Percentiles rank a stretch among this genome's conserved stretches.
Evolutionary conservation across 2,888 invertebrate genomes (phyloP).

Genomic region (Sialis fuliginosa): DNA sequence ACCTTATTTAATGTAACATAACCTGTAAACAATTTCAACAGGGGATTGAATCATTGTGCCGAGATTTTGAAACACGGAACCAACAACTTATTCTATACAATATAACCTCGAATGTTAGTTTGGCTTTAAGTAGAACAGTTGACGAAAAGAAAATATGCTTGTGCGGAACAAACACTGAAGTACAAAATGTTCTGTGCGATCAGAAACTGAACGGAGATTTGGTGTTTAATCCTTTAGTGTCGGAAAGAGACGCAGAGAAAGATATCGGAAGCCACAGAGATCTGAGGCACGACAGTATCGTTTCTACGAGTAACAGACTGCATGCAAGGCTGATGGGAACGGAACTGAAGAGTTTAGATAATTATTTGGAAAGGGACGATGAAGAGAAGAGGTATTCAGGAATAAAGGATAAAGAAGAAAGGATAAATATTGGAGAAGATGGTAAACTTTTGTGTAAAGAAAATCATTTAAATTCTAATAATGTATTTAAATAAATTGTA

Average conservation of each 20-base stretch:
- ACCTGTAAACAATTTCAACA: conserved; percentile 17
- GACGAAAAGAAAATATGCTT: not conserved
- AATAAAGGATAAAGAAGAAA: too few relatives aligned
- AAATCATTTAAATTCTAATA: too few relatives aligned
- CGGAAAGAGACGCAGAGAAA: not conserved
- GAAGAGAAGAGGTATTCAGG: too few relatives aligned
- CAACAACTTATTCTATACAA: conserved; percentile 32
- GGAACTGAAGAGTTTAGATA: not conserved
- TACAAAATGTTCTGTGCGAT: not conserved
- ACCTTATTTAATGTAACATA: not conserved
- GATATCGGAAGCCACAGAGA: not conserved
- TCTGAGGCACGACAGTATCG: not conserved
- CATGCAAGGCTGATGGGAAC: not conserved
- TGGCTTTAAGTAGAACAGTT: not conserved
- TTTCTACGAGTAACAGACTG: not conserved
- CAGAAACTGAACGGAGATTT: not conserved
- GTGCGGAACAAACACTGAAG: not conserved
- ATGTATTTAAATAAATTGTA: too few relatives aligned
- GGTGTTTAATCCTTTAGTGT: not conserved
- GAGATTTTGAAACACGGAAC: conserved; percentile 31
- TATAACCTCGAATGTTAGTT: conserved; percentile 17
- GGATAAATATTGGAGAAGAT: too few relatives aligned
- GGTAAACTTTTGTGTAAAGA: too few relatives aligned
- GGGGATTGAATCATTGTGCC: conserved; percentile 37
- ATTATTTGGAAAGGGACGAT: not conserved